A percentile compares a stretch with the other conserved stretches of the same genome.
These are phyloP conservation scores for Lerista edwardsae DNA, from an alignment of 2,797 vertebrate species.

Conservation along the genomic window DNA sequence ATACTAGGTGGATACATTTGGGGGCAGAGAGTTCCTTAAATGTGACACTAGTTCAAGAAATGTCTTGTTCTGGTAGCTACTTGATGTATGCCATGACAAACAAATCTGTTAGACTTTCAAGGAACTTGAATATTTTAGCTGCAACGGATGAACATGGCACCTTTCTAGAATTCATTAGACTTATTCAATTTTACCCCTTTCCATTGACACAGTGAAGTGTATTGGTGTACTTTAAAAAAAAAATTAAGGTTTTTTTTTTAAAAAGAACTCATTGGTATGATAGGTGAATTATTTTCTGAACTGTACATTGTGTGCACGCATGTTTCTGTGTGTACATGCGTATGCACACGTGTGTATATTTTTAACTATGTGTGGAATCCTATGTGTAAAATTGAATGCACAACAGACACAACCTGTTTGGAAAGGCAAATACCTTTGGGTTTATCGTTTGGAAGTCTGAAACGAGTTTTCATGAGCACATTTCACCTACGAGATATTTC, in stretches of 20 bases:
- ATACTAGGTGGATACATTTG: not conserved
- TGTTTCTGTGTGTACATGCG: not conserved
- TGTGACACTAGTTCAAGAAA: not conserved
- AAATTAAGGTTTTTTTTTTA: not conserved
- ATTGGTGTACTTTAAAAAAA: not conserved
- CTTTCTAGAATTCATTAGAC: not conserved
- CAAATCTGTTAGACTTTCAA: not conserved
- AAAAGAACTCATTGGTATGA: not conserved
- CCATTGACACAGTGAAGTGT: too few relatives aligned
- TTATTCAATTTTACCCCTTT: not conserved
- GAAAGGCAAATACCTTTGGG: not conserved
- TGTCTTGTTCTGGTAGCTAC: not conserved
- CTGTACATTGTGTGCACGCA: not conserved
- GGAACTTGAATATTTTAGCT: not conserved
- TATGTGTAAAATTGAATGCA: constrained; percentile 20
- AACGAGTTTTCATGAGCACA: constrained; percentile 14
- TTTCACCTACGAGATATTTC: constrained; percentile 30
- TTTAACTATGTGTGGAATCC: not conserved
- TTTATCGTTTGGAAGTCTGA: constrained; percentile 14
- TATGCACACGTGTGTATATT: too few relatives aligned
- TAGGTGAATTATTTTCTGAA: not conserved
- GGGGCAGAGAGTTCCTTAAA: not conserved
- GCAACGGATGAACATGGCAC: too few relatives aligned
- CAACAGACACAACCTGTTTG: not conserved
- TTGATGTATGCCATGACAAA: not conserved